These are phyloP conservation scores for Mus minutoides DNA, from an alignment of 2,797 vertebrate species.

Conservation along the genomic window DNA sequence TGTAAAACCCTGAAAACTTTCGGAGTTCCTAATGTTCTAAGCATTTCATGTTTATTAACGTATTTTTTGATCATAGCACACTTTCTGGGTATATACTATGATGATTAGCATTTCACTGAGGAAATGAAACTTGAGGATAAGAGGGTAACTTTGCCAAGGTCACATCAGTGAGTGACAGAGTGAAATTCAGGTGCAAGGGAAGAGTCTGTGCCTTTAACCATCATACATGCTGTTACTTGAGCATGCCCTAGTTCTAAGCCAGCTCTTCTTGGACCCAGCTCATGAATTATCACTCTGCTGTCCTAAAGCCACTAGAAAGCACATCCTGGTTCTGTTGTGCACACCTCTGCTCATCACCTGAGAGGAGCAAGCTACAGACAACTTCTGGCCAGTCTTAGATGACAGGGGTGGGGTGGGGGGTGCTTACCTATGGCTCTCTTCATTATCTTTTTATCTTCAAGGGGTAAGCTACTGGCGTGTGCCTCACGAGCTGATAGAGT, in stretches of 20 bases:
- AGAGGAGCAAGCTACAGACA: neutral
- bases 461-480: conserved; percentile 88
- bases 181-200: neutral
- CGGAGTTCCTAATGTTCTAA: neutral
- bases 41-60: neutral
- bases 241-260: neutral
- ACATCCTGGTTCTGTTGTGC: neutral
- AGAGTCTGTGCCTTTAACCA: neutral
- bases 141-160: neutral
- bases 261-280: neutral
- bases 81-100: neutral
- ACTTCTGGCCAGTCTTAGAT: neutral
- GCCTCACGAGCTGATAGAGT: conserved; percentile 87
- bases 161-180: neutral
- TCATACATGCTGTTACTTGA: neutral
- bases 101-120: neutral
- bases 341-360: neutral
- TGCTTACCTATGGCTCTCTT: neutral
- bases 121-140: neutral
- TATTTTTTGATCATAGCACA: neutral
- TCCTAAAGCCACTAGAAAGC: neutral
- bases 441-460: conserved; percentile 72
- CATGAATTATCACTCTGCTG: neutral
- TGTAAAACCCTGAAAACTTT: neutral
- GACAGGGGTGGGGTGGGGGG: too few relatives aligned